Evolutionary conservation across 1,140 invertebrate genomes (phyloP), one percentile per base, ranked within the genome.

Genomic region (Drosophila oshimai): DNA sequence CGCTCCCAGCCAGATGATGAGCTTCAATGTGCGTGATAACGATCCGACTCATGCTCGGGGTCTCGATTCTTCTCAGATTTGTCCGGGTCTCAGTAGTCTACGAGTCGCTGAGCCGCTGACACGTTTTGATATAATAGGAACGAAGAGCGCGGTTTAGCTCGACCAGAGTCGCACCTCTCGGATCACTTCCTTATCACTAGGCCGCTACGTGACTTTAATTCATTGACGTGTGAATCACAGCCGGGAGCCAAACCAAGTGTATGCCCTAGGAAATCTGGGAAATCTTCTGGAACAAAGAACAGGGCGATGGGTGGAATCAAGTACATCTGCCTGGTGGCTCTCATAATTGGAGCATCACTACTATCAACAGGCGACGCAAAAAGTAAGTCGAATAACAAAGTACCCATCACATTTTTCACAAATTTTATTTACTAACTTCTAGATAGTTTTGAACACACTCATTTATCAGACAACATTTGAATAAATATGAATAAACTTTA

Each of bases 171-270:
- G 68, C 58, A 57, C 34, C 65, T 71, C 5, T 71, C 5, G 62
- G 7, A 33, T 33, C 22, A 41, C 53, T 58, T 68, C 67, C 71
- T 84, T 84, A 84, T 84, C 80, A 87, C 44, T 29, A 33, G 22
- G 13, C 28, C 10, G 28, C 36, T 36, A 61, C 72, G 51, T 79
- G 79, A 61, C 64, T 74, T 33, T 39, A 71, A 60, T 54, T 45
- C 26, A 54, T 46, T 74, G 41, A 53, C 49, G 36, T 37, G 37
- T 60, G 65, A 75, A 65, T 75, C 53, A 55, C 57, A 55, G 44
- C 2, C 39, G 37, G 9, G 15, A 20, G 13, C 57, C n/a, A n/a
- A n/a, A n/a, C 29, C 26, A 47, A 36, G 20, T 58, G 24, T 58
- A 28, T 36, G 51, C 31, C 1, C 34, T n/a, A n/a, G n/a, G n/a